Evolutionary conservation across 2,113 vertebrate species (phyloP), one percentile per base, ranked within the genome.

Genomic region (Shinisaurus crocodilurus): DNA sequence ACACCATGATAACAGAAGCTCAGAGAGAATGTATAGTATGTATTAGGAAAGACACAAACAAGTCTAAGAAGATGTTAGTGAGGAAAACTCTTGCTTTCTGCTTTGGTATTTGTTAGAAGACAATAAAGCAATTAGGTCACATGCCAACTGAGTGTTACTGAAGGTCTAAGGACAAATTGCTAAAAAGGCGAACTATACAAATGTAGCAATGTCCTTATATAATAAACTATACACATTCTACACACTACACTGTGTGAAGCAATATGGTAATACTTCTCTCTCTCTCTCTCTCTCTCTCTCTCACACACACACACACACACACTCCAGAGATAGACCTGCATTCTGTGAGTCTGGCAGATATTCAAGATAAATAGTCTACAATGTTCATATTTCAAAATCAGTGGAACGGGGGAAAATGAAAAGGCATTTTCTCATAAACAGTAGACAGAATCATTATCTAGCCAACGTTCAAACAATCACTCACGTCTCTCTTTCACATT

Each of bases 281-380:
- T 79, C 5, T 43, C 60, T 63, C 60, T 63, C 5, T 63, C 74
- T 20, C 5, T 43, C 60, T 63, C 60, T 63, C 5, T 63, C 74
- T 20, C 50, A 27, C 82, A 84, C 82, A 69, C 25, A 82, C 12
- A 43, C 75, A 54, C 48, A 80, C 27, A 18, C 15, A 86, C 10
- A 86, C 50, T 86, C 43, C 43, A 86, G 82, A 90, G 18, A 70
- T 13, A 92, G 91, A 86, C 23, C 1, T 88, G 80, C 90, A 23
- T 27, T 85, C 0, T 94, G 29, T 70, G 1, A 86, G 76, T 72
- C 0, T 88, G 13, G 82, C 16, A 45, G 25, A 13, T 57, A 40
- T 63, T 43, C 50, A 85, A 91, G 27, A 12, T 43, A 90, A 25
- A 4, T 13, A 0, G 50, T 27, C 23, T 37, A 6, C 34, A 85